A percentile compares a stretch with the other conserved stretches of the same genome.
These are phyloP conservation scores for Agapornis roseicollis DNA, from an alignment of 2,113 vertebrate species.

Conservation along the genomic window DNA sequence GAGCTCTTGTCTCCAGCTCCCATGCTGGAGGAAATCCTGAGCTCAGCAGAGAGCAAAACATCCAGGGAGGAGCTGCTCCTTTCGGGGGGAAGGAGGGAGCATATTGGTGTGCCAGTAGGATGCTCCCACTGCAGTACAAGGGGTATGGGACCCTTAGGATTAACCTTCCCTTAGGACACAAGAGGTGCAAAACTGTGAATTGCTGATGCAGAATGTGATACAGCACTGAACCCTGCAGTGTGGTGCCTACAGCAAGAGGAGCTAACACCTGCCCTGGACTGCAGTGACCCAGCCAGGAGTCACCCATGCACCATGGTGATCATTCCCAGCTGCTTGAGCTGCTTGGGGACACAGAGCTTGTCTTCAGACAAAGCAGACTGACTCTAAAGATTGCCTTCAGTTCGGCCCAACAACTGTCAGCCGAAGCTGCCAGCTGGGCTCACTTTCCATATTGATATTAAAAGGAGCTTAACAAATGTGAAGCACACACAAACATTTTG, in stretches of 20 bases:
- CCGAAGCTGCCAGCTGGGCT: not conserved
- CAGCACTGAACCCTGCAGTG: not conserved
- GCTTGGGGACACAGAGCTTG: fast-evolving
- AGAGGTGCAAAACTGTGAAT: not conserved
- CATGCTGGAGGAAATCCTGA: not conserved
- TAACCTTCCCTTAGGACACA: not conserved
- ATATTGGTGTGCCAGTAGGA: fast-evolving
- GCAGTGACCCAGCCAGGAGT: not conserved
- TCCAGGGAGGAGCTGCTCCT: not conserved
- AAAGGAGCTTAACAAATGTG: not conserved
- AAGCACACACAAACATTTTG: not conserved
- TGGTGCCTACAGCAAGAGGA: not conserved
- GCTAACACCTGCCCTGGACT: not conserved
- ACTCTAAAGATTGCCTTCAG: not conserved
- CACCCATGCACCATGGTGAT: not conserved
- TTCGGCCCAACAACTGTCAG: fast-evolving
- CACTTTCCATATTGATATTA: not conserved
- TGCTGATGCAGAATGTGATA: not conserved
- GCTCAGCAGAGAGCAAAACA: not conserved
- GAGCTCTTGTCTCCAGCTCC: not conserved
- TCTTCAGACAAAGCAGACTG: not conserved
- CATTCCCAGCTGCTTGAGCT: not conserved
- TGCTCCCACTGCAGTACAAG: not conserved
- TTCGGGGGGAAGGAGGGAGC: fast-evolving
- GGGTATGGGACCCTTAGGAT: too few species aligned